Conservation (phyloP, 2,113 vertebrate species). For the Orthochromis indermauri region DNA sequence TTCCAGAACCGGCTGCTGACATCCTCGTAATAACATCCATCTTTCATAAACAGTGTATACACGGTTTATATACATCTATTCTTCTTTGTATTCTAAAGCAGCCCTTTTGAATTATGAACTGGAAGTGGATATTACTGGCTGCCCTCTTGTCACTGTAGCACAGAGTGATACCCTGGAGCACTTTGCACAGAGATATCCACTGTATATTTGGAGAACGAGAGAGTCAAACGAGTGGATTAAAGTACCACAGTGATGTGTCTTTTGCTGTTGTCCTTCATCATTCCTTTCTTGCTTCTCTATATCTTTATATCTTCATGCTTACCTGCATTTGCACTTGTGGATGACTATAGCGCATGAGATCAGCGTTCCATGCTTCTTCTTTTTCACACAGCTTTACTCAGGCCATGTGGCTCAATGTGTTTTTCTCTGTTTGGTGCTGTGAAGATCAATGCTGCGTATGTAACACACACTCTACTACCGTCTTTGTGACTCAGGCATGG, state of each 20-base stretch:
- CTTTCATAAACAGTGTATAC: background rate
- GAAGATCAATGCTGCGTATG: background rate
- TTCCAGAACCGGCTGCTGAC: background rate
- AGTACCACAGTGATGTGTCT: background rate
- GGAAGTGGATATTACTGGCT: accelerated
- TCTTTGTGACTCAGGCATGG: background rate
- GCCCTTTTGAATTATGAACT: background rate
- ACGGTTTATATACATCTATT: accelerated
- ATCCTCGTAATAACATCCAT: background rate
- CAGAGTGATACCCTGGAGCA: background rate
- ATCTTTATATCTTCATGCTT: background rate
- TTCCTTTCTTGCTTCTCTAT: background rate
- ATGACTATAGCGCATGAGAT: accelerated
- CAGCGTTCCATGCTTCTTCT: background rate
- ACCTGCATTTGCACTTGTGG: background rate
- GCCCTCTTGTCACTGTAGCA: background rate
- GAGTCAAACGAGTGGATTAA: background rate
- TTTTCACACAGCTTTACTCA: background rate
- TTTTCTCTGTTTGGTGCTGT: background rate
- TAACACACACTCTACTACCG: background rate
- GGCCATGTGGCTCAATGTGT: background rate
- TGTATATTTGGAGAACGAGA: background rate
- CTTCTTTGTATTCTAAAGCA: background rate
- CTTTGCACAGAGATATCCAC: background rate
- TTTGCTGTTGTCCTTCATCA: background rate